Conservation (phyloP, 2,113 vertebrate genomes). For the Panthera uncia region DNA sequence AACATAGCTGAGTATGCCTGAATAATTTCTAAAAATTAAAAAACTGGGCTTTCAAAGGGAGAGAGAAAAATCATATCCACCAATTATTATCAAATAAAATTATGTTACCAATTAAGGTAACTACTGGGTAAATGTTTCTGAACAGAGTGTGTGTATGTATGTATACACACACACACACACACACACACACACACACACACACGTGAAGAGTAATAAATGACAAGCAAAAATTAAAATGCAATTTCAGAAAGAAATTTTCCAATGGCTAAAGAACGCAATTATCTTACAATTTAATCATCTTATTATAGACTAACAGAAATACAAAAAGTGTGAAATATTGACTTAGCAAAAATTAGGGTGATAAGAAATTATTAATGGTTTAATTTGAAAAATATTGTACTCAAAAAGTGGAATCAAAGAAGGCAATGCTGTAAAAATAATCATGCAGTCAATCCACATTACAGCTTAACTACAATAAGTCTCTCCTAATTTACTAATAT, state of each 20-base stretch:
- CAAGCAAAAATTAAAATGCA: slow-evolving; percentile 12
- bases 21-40: slow-evolving; percentile 29
- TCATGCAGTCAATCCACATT: background rate
- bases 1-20: background rate
- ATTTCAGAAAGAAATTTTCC: background rate
- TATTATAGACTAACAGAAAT: background rate
- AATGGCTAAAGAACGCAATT: background rate
- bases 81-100: slow-evolving; percentile 16
- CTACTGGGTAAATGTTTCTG: background rate
- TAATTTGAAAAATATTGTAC: background rate
- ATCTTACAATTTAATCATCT: background rate
- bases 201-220: background rate
- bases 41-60: slow-evolving; percentile 13
- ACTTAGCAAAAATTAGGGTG: background rate
- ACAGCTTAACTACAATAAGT: background rate
- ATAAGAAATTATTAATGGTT: background rate
- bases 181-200: too few species aligned
- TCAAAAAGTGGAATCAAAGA: background rate
- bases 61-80: background rate
- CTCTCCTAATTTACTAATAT: background rate
- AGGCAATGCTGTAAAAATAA: background rate
- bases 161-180: background rate
- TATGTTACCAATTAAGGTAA: background rate
- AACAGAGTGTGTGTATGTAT: background rate
- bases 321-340: background rate